Evolutionary conservation across 2,113 vertebrate species (phyloP).

Genomic region (Physeter macrocephalus): DNA sequence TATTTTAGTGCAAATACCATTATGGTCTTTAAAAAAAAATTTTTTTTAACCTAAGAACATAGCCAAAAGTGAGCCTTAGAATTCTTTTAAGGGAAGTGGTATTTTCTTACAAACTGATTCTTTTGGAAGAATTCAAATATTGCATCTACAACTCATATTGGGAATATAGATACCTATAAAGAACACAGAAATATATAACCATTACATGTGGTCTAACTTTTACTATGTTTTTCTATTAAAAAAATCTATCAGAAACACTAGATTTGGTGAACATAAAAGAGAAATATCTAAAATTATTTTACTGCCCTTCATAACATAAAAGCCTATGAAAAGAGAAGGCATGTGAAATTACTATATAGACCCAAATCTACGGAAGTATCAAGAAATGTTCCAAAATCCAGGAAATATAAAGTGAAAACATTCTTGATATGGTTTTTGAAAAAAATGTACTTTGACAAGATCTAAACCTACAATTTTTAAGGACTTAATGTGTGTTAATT

Average conservation of each 20-base stretch:
- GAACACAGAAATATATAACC: neutral
- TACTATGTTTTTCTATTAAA: constrained; percentile 1
- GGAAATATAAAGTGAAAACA: constrained; percentile 52
- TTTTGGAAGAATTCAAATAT: constrained; percentile 33
- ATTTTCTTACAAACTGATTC: constrained; percentile 26
- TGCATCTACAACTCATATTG: neutral
- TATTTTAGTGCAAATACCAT: neutral
- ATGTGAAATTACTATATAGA: constrained; percentile 51
- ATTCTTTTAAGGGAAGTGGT: neutral
- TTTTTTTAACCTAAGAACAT: constrained; percentile 27
- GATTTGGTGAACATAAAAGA: constrained; percentile 27
- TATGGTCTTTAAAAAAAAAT: neutral
- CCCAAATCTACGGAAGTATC: constrained; percentile 47
- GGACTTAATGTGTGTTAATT: constrained; percentile 32
- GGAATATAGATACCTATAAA: neutral
- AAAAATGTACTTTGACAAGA: constrained; percentile 49
- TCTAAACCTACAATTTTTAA: constrained; percentile 52
- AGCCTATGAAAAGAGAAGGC: constrained; percentile 13
- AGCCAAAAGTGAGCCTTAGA: neutral
- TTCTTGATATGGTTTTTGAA: constrained; percentile 53
- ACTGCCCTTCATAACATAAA: constrained; percentile 20
- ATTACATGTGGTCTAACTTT: constrained; percentile 19
- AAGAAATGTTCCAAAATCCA: constrained; percentile 65
- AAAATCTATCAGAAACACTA: neutral
- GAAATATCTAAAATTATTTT: constrained; percentile 42